A percentile compares a stretch with the other conserved stretches of the same genome.
phyloP scores from a whole-genome alignment of 2,797 vertebrate genomes.

The Kryptopterus vitreolus region DNA sequence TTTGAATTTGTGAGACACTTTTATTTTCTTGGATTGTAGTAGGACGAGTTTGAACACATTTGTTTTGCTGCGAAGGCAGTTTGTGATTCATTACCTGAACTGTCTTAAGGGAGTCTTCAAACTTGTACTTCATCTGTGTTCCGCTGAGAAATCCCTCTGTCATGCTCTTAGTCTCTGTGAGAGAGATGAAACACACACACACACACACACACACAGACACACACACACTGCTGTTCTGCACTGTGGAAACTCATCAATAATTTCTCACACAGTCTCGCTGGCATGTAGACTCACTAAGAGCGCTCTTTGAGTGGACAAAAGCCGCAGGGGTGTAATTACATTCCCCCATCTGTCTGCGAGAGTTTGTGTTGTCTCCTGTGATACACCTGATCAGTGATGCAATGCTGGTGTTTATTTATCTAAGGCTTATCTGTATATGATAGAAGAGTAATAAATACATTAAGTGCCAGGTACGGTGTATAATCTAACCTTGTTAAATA shows the following conservation, averaged over 20 bases:
- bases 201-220: background rate
- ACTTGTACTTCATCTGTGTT: background rate
- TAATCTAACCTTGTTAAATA: conserved; percentile 28
- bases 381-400: conserved; percentile 1
- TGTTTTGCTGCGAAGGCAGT: background rate
- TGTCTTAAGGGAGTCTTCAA: background rate
- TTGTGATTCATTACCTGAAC: conserved; percentile 19
- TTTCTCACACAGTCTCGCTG: conserved; percentile 35
- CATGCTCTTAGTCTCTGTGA: background rate
- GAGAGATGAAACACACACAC: background rate
- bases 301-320: background rate
- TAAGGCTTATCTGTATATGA: conserved; percentile 7
- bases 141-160: conserved; percentile 8
- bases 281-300: conserved; percentile 30
- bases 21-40: background rate
- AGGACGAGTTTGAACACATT: background rate
- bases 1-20: background rate
- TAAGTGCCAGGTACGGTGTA: conserved; percentile 21
- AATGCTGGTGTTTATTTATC: background rate
- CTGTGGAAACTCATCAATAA: conserved; percentile 30
- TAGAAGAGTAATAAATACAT: conserved; percentile 15
- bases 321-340: conserved; percentile 29
- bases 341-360: conserved; percentile 5
- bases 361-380: background rate
- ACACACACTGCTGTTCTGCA: background rate